Conservation (phyloP, 2,113 vertebrate genomes). For the Cyprinus carpio region DNA sequence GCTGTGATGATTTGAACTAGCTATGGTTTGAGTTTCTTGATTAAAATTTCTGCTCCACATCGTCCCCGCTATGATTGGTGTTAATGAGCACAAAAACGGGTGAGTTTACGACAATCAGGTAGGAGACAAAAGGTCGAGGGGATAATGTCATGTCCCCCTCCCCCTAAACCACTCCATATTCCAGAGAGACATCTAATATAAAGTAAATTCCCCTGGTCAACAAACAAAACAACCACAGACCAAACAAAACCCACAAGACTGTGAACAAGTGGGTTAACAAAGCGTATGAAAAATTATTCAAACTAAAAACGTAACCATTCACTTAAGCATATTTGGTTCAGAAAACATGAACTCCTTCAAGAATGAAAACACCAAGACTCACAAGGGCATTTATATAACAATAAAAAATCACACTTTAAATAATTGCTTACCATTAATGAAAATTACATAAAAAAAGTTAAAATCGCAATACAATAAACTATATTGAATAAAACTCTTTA, state of each 20-base stretch:
- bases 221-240: too few relatives aligned
- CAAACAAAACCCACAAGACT: neutral
- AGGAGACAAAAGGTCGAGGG: neutral
- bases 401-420: too few relatives aligned
- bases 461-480: too few relatives aligned
- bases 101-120: too few relatives aligned
- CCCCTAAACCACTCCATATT: too few relatives aligned
- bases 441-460: too few relatives aligned
- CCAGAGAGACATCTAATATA: neutral
- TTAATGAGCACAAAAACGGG: too few relatives aligned
- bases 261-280: neutral
- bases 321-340: neutral
- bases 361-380: too few relatives aligned
- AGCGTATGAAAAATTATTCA: neutral
- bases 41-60: conserved; percentile 13
- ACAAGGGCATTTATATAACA: too few relatives aligned
- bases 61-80: neutral
- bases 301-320: neutral
- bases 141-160: neutral
- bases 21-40: conserved; percentile 1
- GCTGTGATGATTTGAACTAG: neutral
- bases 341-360: too few relatives aligned
- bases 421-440: too few relatives aligned
- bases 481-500: too few relatives aligned
- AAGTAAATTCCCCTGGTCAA: neutral